Conservation (phyloP, 2,113 vertebrate species). For the Terrapene triunguis region DNA sequence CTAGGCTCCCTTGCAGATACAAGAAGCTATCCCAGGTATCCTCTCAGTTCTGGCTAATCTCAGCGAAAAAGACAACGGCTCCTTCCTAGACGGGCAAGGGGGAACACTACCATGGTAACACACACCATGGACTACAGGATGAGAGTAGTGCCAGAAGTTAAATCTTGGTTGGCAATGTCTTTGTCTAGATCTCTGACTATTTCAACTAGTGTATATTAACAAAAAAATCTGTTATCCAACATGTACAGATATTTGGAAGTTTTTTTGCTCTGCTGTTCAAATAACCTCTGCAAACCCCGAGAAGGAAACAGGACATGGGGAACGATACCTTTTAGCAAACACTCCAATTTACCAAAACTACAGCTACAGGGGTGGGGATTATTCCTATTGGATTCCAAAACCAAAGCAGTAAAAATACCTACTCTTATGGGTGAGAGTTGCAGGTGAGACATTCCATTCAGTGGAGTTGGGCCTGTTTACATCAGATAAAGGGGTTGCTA, state of each 20-base stretch:
- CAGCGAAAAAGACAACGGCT: constrained; percentile 60
- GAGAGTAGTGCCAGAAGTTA: not conserved
- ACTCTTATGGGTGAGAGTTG: not conserved
- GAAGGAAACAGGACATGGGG: not conserved
- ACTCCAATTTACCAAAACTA: not conserved
- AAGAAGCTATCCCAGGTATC: constrained; percentile 53
- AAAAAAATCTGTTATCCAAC: not conserved
- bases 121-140: not conserved
- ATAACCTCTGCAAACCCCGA: not conserved
- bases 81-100: constrained; percentile 66
- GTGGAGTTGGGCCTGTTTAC: not conserved
- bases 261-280: not conserved
- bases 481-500: not conserved
- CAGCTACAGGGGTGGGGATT: not conserved
- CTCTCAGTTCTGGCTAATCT: constrained; percentile 46
- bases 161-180: not conserved
- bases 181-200: not conserved
- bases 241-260: not conserved
- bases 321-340: not conserved
- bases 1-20: constrained; percentile 64
- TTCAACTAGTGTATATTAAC: too few species aligned
- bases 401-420: not conserved
- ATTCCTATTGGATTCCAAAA: not conserved
- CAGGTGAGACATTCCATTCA: not conserved
- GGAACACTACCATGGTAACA: constrained; percentile 43